Base-by-base conservation (phyloP, 2,888 invertebrate species). In the Belgica antarctica region DNA sequence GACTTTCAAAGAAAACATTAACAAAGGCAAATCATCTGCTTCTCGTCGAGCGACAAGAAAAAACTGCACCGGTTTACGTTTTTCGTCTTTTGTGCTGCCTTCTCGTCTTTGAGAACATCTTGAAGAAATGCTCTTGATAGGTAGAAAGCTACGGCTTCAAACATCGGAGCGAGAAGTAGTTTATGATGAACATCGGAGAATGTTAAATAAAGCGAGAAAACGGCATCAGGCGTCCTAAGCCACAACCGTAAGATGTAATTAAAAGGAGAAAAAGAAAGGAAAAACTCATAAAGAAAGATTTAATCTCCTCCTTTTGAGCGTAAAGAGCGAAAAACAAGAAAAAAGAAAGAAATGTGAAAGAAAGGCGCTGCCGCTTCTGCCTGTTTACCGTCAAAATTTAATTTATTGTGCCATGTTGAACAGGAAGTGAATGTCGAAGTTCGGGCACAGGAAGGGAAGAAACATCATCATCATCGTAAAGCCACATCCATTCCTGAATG, bases 1-100 rank as follows among this genome's bases (percentile, higher is more conserved):
- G 10, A 31, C 31, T 31, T 10, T 31, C 31, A 31, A 10, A 31
- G n/a, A n/a, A n/a, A 31, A 31, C 5, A 7, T 31, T 31, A 31
- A 31, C 31, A 31, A 31, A 31, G 31, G 31, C 31, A 31, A 31
- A 61, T 61, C 61, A 61, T 61, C 61, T 61, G 61, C 61, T 61
- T 1, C 25, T 27, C 8, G n/a, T n/a, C n/a, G n/a, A n/a, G n/a
- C 25, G 57, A 8, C 24, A 24, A n/a, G n/a, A n/a, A n/a, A n/a
- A 57, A 24, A 24, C 25, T 61, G 61, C 61, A 61, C 61, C 61
- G 61, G 28, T 28, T 61, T 17, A 27, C 1, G n/a, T 12, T 12
- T 15, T 12, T 41, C 15, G 3, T 41, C 41, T 47, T 47, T 47
- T 10, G 4, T 31, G 4, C 4, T 10, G 4, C 10, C 31, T 7